Base-by-base conservation (phyloP, 1,140 invertebrate genomes). In the Mercenaria mercenaria region DNA sequence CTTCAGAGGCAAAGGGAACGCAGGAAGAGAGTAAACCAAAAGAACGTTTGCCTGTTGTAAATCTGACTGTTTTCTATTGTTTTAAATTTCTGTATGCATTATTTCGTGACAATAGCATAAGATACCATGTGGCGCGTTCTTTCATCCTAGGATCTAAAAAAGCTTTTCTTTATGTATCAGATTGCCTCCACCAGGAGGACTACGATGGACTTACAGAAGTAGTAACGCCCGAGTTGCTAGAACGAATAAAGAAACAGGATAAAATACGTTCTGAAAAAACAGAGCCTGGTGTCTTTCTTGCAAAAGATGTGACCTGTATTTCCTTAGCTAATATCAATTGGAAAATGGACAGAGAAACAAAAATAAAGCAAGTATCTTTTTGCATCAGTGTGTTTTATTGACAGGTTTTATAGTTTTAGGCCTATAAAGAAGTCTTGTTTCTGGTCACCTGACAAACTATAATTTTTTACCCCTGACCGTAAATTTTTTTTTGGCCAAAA, bases 351-450 rank as follows among this genome's bases (percentile, higher is more conserved):
- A 37, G 1, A n/a, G 4, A 37, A 1, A 79, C 76, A 52, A 56
- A 79, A n/a, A 34, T 52, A 37, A 79, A 79, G 76, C 34, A 79
- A 79, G 76, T 26, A 76, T 39, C 10, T 20, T 26, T 61, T n/a
- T n/a, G n/a, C n/a, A n/a, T n/a, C n/a, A n/a, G n/a, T n/a, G n/a
- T n/a, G n/a, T n/a, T n/a, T n/a, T n/a, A n/a, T n/a, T n/a, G n/a
- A n/a, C n/a, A n/a, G n/a, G n/a, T n/a, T n/a, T n/a, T n/a, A n/a
- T n/a, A n/a, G n/a, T n/a, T n/a, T n/a, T n/a, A n/a, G n/a, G n/a
- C n/a, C n/a, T n/a, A n/a, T n/a, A n/a, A n/a, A n/a, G n/a, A n/a
- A n/a, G n/a, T n/a, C n/a, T n/a, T n/a, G n/a, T n/a, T n/a, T n/a
- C n/a, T n/a, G n/a, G n/a, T n/a, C n/a, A n/a, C n/a, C n/a, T n/a